These are phyloP conservation scores for Xestia c-nigrum DNA, from an alignment of 2,888 invertebrate species.

Conservation along the genomic window DNA sequence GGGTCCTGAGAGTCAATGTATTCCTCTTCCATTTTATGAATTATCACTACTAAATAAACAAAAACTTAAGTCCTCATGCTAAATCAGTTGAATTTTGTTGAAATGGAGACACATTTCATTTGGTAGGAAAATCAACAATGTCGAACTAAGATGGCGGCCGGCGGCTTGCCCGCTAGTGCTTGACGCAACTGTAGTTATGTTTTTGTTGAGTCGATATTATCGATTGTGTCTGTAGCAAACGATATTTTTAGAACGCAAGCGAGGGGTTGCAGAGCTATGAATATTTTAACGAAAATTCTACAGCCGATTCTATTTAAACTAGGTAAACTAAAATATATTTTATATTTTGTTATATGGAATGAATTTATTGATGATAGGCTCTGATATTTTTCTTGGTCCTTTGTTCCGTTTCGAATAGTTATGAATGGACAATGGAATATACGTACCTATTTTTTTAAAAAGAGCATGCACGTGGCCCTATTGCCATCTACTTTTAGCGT, in stretches of 20 bases:
- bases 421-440: no score
- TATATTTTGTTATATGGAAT: background rate
- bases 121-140: conserved; percentile 77
- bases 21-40: conserved; percentile 83
- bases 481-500: background rate
- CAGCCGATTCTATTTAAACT: background rate
- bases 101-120: conserved; percentile 65
- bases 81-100: conserved; percentile 66
- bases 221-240: conserved; percentile 39
- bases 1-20: conserved; percentile 84
- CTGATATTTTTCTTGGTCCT: background rate
- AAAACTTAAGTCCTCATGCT: conserved; percentile 82
- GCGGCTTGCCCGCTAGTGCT: conserved; percentile 66
- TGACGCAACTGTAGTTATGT: conserved; percentile 46
- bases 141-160: conserved; percentile 79
- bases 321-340: background rate
- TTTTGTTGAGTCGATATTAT: conserved; percentile 63
- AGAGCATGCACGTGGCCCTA: background rate
- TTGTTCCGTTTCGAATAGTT: background rate
- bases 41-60: conserved; percentile 67
- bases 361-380: background rate
- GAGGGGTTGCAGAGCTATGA: background rate
- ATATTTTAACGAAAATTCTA: background rate
- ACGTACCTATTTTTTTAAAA: no score
- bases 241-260: conserved; percentile 40